phyloP scores from a whole-genome alignment of 2,797 vertebrate species.

The Sebastes hopkinsi region DNA sequence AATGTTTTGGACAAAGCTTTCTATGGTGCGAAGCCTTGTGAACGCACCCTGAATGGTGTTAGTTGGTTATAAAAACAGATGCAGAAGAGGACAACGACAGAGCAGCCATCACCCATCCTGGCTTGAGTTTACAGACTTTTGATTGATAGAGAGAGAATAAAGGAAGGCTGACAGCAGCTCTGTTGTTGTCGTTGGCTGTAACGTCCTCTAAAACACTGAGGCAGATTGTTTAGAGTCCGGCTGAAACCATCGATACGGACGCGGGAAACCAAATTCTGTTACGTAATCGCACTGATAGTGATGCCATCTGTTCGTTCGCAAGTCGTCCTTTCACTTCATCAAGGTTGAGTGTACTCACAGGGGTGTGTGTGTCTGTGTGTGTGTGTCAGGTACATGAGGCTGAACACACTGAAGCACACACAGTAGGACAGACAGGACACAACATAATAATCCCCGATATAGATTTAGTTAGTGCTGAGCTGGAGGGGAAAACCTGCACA shows the following conservation, averaged over 20 bases:
- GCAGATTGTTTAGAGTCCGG: conserved; percentile 51
- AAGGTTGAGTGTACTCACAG: conserved; percentile 66
- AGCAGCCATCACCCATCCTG: conserved; percentile 46
- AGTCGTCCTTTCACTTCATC: conserved; percentile 70
- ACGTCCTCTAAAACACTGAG: conserved; percentile 58
- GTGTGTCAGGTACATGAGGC: conserved; percentile 51
- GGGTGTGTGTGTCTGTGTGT: conserved; percentile 32
- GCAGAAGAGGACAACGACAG: conserved; percentile 65
- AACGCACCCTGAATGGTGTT: conserved; percentile 58
- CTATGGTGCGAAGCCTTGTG: conserved; percentile 50
- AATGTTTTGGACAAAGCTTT: conserved; percentile 9
- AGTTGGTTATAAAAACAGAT: conserved; percentile 59
- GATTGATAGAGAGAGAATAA: conserved; percentile 36
- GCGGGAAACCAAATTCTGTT: conserved; percentile 63
- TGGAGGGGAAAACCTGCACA: conserved; percentile 58
- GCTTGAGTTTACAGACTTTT: conserved; percentile 22
- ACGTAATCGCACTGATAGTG: conserved; percentile 58
- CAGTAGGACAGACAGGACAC: conserved; percentile 67
- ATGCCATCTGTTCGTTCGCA: conserved; percentile 66
- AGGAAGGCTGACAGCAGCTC: conserved; percentile 45
- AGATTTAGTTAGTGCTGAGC: conserved; percentile 61
- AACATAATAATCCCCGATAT: conserved; percentile 62
- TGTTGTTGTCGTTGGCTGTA: conserved; percentile 54
- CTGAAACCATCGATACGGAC: conserved; percentile 56
- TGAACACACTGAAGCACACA: conserved; percentile 63